Conservation (phyloP, 2,113 vertebrate genomes). For the Bambusicola thoracicus region DNA sequence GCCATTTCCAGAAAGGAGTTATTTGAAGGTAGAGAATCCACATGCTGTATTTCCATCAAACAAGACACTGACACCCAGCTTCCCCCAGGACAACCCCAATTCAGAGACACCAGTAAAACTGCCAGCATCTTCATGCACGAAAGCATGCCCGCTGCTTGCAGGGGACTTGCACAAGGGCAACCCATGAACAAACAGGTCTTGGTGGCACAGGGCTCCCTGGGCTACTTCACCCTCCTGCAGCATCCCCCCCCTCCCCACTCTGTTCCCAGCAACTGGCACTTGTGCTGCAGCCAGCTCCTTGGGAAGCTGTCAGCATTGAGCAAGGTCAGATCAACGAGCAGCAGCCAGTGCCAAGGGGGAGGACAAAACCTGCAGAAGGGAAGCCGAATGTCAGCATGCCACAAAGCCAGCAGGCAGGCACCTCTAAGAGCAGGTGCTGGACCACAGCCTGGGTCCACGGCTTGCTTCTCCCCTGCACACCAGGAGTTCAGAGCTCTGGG, state of each 20-base stretch:
- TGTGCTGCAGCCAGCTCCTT: background rate
- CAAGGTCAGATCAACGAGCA: background rate
- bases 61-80: background rate
- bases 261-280: background rate
- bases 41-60: background rate
- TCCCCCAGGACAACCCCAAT: background rate
- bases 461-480: background rate
- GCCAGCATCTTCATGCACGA: background rate
- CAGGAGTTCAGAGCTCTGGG: background rate
- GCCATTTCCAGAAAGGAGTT: background rate
- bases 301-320: background rate
- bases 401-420: background rate
- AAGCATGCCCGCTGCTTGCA: rapidly evolving
- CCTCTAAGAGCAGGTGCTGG: background rate
- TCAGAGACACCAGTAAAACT: background rate
- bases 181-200: background rate
- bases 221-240: rapidly evolving
- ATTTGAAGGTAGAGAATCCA: background rate
- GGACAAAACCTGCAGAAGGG: background rate
- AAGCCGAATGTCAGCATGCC: background rate
- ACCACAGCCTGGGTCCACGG: background rate
- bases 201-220: background rate
- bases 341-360: background rate
- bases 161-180: rapidly evolving
- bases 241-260: background rate